Conservation (phyloP, 1,140 invertebrate species). For the Anoplophora glabripennis region DNA sequence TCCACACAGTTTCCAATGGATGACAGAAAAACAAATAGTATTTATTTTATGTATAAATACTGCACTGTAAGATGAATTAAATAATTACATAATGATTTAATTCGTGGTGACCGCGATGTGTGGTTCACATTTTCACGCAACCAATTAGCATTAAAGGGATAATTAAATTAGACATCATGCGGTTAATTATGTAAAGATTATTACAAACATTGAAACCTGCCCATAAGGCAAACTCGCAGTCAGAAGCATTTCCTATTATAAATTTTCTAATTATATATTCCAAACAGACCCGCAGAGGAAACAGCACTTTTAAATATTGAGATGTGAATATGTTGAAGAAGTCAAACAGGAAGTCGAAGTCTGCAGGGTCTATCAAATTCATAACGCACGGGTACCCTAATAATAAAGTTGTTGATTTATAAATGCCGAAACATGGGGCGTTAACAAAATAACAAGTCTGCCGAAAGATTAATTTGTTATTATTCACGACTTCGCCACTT, state of each 20-base stretch:
- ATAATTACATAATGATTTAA: neutral
- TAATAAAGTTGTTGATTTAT: neutral
- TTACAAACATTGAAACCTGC: neutral
- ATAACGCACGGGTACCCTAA: neutral
- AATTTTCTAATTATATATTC: slow-evolving; percentile 36
- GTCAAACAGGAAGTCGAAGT: slow-evolving; percentile 33
- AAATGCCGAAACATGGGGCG: too few species aligned
- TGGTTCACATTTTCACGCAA: neutral
- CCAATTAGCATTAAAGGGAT: neutral
- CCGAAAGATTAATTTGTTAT: slow-evolving; percentile 2
- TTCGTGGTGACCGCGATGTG: neutral
- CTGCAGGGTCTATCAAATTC: slow-evolving; percentile 25
- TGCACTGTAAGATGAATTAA: neutral
- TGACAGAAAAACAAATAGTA: too few species aligned
- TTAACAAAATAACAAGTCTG: slow-evolving; percentile 5
- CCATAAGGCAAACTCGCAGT: slow-evolving; percentile 4
- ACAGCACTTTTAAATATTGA: slow-evolving; percentile 32
- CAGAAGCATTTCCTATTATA: slow-evolving; percentile 15
- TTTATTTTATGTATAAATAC: too few species aligned
- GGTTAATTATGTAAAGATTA: neutral
- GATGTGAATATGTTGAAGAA: slow-evolving; percentile 28
- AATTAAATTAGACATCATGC: neutral
- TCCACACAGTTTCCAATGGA: too few species aligned
- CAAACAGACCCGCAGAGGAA: slow-evolving; percentile 36
- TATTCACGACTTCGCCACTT: neutral